phyloP scores from a whole-genome alignment of 2,113 vertebrate species.

The Oryzias curvinotus region DNA sequence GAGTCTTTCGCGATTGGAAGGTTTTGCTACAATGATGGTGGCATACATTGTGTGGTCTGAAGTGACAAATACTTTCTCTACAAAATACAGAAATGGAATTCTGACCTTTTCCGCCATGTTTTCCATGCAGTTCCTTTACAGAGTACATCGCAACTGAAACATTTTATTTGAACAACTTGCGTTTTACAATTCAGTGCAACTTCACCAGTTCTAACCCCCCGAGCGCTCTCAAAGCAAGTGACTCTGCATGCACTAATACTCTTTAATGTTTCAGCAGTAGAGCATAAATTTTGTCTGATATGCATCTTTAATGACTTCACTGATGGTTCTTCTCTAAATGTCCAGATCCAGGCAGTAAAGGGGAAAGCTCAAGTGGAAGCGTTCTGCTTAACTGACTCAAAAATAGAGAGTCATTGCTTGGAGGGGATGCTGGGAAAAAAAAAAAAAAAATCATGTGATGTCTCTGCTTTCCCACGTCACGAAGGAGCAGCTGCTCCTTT shows the following conservation, averaged over 20 bases:
- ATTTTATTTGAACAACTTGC: background rate
- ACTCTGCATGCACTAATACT: background rate
- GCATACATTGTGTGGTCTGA: no score
- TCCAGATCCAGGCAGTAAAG: background rate
- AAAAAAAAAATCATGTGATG: slow-evolving; percentile 36
- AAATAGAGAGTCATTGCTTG: slow-evolving; percentile 17
- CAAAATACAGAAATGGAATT: no score
- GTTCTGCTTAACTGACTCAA: slow-evolving; percentile 49
- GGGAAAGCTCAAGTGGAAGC: background rate
- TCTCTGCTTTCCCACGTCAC: slow-evolving; percentile 33
- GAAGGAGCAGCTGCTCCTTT: slow-evolving; percentile 31
- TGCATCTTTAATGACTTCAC: slow-evolving; percentile 40
- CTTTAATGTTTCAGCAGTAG: slow-evolving; percentile 30
- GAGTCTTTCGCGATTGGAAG: no score
- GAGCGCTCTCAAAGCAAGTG: background rate
- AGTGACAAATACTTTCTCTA: no score
- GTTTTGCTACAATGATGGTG: no score
- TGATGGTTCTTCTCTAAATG: slow-evolving; percentile 7
- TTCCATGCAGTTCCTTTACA: no score
- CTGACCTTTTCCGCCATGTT: no score
- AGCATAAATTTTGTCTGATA: slow-evolving; percentile 25
- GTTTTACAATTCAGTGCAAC: background rate
- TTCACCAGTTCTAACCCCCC: background rate
- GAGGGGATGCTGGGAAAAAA: slow-evolving; percentile 12
- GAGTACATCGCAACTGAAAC: background rate